Conservation (phyloP, 2,113 vertebrate species). For the Montifringilla adamsi region DNA sequence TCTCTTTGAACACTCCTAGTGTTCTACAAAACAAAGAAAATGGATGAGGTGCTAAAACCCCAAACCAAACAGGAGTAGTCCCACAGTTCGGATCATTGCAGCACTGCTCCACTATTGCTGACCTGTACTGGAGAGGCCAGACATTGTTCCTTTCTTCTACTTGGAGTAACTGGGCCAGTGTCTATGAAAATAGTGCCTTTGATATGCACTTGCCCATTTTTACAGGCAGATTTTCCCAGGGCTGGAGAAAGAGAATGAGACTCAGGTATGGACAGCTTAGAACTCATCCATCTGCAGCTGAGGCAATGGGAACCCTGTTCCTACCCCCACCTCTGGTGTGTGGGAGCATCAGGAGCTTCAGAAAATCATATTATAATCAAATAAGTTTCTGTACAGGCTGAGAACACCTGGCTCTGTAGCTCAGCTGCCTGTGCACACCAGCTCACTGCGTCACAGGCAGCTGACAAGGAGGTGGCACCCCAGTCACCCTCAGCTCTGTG, state of each 20-base stretch:
- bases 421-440: background rate
- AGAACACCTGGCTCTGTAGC: background rate
- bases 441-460: background rate
- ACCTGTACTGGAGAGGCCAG: background rate
- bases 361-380: background rate
- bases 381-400: background rate
- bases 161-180: background rate
- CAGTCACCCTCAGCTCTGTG: background rate
- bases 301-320: background rate
- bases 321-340: background rate
- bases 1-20: background rate
- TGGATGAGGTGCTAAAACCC: background rate
- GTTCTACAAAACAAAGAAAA: background rate
- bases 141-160: background rate
- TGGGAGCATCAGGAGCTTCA: background rate
- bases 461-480: background rate
- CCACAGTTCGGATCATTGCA: background rate
- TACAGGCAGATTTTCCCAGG: background rate
- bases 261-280: background rate
- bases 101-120: background rate
- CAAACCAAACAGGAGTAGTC: background rate
- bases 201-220: background rate
- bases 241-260: background rate
- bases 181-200: background rate
- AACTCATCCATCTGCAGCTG: background rate